Evolutionary conservation across 2,888 invertebrate species (phyloP).

Genomic region (Hirtodrosophila cameraria): DNA sequence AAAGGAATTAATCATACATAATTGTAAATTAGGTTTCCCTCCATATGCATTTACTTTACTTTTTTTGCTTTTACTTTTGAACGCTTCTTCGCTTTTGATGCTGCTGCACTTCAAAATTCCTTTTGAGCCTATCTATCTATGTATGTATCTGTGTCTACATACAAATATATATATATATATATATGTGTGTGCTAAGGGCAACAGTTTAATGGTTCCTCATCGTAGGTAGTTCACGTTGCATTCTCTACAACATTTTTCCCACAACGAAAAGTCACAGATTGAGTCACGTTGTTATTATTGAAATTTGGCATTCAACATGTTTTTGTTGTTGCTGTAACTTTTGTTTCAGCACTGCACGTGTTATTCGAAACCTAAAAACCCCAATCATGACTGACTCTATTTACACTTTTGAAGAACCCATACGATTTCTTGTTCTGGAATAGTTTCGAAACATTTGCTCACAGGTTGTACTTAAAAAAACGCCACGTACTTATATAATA

Average conservation of each 20-base stretch:
- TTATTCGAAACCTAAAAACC: neutral
- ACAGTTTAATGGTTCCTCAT: too few species aligned
- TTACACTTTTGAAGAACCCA: constrained; percentile 18
- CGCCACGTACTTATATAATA: constrained; percentile 57
- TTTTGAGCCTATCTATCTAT: too few species aligned
- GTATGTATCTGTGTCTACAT: too few species aligned
- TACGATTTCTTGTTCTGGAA: neutral
- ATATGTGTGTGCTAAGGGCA: too few species aligned
- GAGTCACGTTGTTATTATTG: neutral
- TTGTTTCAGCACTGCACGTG: too few species aligned
- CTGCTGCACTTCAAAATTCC: too few species aligned
- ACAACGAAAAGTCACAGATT: neutral
- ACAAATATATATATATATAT: too few species aligned
- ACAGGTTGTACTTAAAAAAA: constrained; percentile 59
- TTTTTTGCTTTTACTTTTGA: neutral
- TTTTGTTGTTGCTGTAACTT: neutral
- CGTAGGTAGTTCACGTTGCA: too few species aligned
- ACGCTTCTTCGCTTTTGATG: too few species aligned
- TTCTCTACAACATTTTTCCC: too few species aligned
- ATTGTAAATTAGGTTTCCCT: constrained; percentile 50
- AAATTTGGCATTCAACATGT: constrained; percentile 4
- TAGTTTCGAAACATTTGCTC: constrained; percentile 14
- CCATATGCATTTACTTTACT: constrained; percentile 9
- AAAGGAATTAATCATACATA: constrained; percentile 43
- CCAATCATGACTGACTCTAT: constrained; percentile 3